phyloP scores from a whole-genome alignment of 1,140 invertebrate species.

The Eurosta solidaginis region DNA sequence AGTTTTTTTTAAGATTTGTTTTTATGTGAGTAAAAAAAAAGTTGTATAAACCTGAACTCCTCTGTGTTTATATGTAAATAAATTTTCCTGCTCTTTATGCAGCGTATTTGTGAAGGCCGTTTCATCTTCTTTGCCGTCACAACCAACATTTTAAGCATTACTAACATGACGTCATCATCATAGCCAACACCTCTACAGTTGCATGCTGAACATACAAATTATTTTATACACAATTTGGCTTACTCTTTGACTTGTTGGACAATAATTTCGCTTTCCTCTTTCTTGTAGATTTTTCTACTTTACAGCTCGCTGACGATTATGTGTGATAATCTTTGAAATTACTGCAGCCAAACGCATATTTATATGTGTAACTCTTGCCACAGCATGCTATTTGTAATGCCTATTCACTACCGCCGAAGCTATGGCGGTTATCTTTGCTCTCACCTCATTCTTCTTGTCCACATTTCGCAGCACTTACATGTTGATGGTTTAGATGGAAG shows the following conservation, averaged over 20 bases:
- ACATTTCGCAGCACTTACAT: too few species aligned
- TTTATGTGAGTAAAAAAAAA: too few species aligned
- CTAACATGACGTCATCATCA: not conserved
- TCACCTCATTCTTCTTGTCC: too few species aligned
- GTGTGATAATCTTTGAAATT: slow-evolving; percentile 27
- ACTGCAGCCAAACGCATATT: slow-evolving; percentile 11
- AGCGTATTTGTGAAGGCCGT: slow-evolving; percentile 18
- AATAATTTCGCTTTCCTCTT: slow-evolving; percentile 7
- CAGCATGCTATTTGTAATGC: slow-evolving; percentile 7
- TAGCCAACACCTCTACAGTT: not conserved
- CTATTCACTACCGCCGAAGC: not conserved
- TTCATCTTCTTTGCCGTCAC: slow-evolving; percentile 19
- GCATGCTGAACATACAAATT: not conserved
- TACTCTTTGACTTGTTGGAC: not conserved
- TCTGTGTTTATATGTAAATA: too few species aligned
- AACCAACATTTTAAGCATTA: not conserved
- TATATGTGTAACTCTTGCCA: slow-evolving; percentile 21
- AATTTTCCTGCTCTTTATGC: not conserved
- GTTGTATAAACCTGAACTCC: too few species aligned
- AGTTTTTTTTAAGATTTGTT: too few species aligned
- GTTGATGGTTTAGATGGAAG: too few species aligned
- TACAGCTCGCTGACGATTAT: slow-evolving; percentile 22
- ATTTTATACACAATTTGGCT: too few species aligned
- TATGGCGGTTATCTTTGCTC: not conserved
- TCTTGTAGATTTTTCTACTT: not conserved